Evolutionary conservation across 2,113 vertebrate genomes (phyloP).

Genomic region (Sylvilagus bachmani): DNA sequence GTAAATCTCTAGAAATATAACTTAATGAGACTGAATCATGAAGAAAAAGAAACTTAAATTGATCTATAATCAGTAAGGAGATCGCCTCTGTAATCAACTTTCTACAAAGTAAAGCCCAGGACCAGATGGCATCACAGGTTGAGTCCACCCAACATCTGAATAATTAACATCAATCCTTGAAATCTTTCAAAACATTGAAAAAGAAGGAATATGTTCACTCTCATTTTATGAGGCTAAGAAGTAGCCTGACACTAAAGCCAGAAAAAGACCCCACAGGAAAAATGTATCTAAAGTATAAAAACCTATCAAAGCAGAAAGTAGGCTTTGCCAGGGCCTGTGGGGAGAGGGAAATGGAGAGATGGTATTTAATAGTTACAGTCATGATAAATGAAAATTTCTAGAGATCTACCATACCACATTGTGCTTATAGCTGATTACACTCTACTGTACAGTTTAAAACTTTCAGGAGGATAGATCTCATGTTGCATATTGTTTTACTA

Average conservation of each 20-base stretch:
- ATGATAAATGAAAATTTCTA: too few relatives aligned
- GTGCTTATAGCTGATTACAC: background rate
- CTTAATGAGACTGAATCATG: background rate
- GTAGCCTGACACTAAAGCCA: background rate
- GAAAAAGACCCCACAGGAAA: background rate
- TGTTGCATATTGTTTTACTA: background rate
- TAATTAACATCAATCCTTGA: background rate
- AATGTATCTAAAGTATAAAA: background rate
- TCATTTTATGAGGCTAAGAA: background rate
- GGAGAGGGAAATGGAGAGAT: background rate
- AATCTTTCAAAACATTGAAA: background rate
- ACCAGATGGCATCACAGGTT: background rate
- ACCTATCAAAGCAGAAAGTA: background rate
- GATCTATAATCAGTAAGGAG: constrained; percentile 19
- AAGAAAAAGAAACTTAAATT: constrained; percentile 48
- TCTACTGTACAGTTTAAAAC: background rate
- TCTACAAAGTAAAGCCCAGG: constrained; percentile 28
- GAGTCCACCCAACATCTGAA: background rate
- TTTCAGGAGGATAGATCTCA: background rate
- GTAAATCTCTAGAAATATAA: constrained; percentile 50
- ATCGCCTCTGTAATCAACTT: constrained; percentile 45
- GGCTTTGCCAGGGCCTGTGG: background rate
- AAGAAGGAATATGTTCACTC: background rate
- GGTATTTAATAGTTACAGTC: background rate
- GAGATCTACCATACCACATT: background rate